These are phyloP conservation scores for Plebejus anna DNA, from an alignment of 2,888 invertebrate genomes.

Conservation along the genomic window DNA sequence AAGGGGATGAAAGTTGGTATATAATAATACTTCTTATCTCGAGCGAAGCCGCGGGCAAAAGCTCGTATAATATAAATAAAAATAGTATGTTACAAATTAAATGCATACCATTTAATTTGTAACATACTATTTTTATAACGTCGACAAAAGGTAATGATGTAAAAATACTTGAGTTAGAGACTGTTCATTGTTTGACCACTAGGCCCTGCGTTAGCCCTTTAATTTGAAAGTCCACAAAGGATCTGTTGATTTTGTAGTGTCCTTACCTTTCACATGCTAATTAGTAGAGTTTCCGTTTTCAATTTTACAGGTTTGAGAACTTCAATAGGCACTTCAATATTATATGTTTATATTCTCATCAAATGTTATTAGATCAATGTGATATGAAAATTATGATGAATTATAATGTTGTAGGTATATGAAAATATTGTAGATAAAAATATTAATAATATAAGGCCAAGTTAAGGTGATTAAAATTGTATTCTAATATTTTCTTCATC, in stretches of 20 bases:
- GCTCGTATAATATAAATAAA: no score
- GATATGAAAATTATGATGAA: not conserved
- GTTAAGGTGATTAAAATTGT: not conserved
- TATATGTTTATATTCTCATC: not conserved
- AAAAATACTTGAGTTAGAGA: not conserved
- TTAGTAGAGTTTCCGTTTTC: not conserved
- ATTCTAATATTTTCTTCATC: not conserved
- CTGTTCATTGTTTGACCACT: not conserved
- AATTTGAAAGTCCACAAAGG: conserved; percentile 21
- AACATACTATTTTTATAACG: not conserved
- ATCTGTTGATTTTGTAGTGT: not conserved
- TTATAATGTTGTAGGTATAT: no score
- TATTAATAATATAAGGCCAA: not conserved
- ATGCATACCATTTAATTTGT: no score
- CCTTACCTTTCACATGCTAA: conserved; percentile 18
- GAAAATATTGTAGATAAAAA: no score
- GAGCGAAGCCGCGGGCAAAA: no score
- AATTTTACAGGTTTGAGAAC: not conserved
- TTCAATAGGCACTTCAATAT: not conserved
- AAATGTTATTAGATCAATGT: not conserved
- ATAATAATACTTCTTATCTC: no score
- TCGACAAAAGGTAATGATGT: not conserved
- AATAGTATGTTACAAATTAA: no score
- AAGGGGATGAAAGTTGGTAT: no score
- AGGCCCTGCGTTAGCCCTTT: not conserved